Evolutionary conservation across 2,113 vertebrate genomes (phyloP).

Genomic region (Heterotilapia buettikoferi): DNA sequence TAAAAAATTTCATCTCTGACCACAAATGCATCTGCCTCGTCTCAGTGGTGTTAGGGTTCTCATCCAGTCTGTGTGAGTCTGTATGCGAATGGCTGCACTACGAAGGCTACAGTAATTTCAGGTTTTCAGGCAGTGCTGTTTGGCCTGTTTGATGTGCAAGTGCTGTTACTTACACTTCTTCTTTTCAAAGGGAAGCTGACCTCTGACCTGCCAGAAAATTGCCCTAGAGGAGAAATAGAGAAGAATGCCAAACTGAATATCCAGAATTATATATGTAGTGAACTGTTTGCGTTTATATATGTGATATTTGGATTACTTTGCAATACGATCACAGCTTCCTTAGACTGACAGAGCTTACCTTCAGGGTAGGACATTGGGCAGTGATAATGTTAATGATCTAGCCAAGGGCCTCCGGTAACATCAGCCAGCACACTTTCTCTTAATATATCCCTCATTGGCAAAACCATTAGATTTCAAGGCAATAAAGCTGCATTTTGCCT

Average conservation of each 20-base stretch:
- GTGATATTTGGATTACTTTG: not conserved
- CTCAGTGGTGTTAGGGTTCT: not conserved
- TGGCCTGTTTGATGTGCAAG: not conserved
- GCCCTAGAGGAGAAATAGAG: slow-evolving; percentile 7
- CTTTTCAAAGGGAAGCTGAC: slow-evolving; percentile 42
- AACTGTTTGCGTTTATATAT: not conserved
- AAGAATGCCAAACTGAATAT: not conserved
- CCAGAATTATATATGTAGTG: not conserved
- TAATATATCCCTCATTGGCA: not conserved
- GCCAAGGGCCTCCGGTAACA: not conserved
- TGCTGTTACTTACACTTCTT: slow-evolving; percentile 11
- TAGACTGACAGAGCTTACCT: not conserved
- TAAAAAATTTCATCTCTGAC: slow-evolving; percentile 35
- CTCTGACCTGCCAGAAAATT: slow-evolving; percentile 15
- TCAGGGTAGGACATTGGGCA: not conserved
- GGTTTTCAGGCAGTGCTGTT: not conserved
- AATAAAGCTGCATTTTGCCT: not conserved
- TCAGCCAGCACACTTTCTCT: not conserved
- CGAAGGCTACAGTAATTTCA: not conserved
- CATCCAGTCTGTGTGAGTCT: not conserved
- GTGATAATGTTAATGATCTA: not conserved
- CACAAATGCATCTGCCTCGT: slow-evolving; percentile 32
- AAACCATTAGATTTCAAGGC: not conserved
- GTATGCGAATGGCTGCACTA: not conserved
- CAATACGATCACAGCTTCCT: not conserved